phyloP scores from a whole-genome alignment of 2,888 invertebrate genomes.

The Nymphalis c-album region DNA sequence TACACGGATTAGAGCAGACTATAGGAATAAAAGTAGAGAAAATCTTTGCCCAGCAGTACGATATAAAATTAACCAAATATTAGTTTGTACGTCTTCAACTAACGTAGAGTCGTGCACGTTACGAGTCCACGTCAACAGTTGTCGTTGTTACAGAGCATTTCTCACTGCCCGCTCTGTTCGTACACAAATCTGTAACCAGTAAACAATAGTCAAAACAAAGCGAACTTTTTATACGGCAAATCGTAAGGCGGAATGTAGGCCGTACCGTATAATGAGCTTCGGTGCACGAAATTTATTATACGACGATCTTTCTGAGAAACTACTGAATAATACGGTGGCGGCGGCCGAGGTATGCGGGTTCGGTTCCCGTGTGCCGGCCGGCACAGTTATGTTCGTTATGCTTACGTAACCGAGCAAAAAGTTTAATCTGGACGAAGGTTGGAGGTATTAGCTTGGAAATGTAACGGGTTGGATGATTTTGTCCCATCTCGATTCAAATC shows the following conservation, averaged over 20 bases:
- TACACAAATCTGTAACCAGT: not conserved
- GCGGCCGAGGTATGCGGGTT: slow-evolving; percentile 62
- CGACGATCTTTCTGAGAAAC: slow-evolving; percentile 68
- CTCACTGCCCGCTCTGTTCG: slow-evolving; percentile 1
- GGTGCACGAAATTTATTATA: slow-evolving; percentile 64
- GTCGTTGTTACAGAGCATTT: too few species aligned
- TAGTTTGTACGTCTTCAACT: too few species aligned
- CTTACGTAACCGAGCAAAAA: slow-evolving; percentile 66
- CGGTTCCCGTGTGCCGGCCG: slow-evolving; percentile 57
- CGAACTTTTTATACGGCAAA: slow-evolving; percentile 59
- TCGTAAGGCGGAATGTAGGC: slow-evolving; percentile 75
- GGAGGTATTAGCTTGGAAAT: slow-evolving; percentile 28
- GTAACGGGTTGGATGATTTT: slow-evolving; percentile 29
- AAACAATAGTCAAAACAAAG: slow-evolving; percentile 64
- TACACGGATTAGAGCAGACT: too few species aligned
- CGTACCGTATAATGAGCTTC: slow-evolving; percentile 74
- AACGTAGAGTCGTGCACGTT: too few species aligned
- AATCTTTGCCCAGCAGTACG: too few species aligned
- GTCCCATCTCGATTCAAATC: not conserved
- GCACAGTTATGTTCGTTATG: slow-evolving; percentile 77
- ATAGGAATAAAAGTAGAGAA: too few species aligned
- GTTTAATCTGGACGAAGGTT: slow-evolving; percentile 13
- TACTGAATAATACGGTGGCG: slow-evolving; percentile 70
- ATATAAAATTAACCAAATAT: too few species aligned
- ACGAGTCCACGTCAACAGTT: too few species aligned